Conservation (phyloP, 2,888 invertebrate species). For the Paralinhomoeus sp. region DNA sequence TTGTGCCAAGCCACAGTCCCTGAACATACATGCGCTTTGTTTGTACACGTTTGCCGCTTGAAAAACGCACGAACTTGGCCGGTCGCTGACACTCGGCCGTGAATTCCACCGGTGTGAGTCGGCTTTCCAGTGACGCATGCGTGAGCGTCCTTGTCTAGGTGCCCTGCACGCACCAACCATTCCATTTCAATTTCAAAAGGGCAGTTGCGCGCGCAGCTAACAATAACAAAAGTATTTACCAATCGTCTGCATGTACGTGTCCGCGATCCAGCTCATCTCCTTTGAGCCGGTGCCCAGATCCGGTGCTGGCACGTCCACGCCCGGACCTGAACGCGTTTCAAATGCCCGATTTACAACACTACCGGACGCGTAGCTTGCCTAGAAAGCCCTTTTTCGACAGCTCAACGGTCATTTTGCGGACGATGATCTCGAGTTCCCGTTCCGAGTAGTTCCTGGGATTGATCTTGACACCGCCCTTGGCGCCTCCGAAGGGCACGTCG, state of each 20-base stretch:
- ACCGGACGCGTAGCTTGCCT: slow-evolving; percentile 35
- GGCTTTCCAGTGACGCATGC: slow-evolving; percentile 95
- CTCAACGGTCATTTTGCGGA: slow-evolving; percentile 85
- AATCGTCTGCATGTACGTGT: slow-evolving; percentile 83
- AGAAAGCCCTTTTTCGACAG: slow-evolving; percentile 86
- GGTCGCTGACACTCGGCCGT: slow-evolving; percentile 85
- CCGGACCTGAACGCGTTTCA: slow-evolving; percentile 45
- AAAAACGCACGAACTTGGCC: slow-evolving; percentile 36
- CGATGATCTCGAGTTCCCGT: slow-evolving; percentile 80
- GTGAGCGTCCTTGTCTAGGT: slow-evolving; percentile 63
- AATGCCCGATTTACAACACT: no score
- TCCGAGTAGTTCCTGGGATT: slow-evolving; percentile 74
- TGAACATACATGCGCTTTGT: no score
- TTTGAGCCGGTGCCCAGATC: slow-evolving; percentile 93
- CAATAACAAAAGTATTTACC: no score
- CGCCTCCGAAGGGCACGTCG: slow-evolving; percentile 91
- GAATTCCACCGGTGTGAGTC: slow-evolving; percentile 83
- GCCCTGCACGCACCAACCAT: background rate
- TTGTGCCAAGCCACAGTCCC: slow-evolving; percentile 39
- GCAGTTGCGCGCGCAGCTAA: no score
- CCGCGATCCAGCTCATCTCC: slow-evolving; percentile 95
- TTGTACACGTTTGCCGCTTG: no score
- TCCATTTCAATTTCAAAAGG: no score
- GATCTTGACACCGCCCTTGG: slow-evolving; percentile 62
- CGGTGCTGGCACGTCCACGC: slow-evolving; percentile 93